phyloP scores from a whole-genome alignment of 2,797 vertebrate species.

The Neoniphon sammara region DNA sequence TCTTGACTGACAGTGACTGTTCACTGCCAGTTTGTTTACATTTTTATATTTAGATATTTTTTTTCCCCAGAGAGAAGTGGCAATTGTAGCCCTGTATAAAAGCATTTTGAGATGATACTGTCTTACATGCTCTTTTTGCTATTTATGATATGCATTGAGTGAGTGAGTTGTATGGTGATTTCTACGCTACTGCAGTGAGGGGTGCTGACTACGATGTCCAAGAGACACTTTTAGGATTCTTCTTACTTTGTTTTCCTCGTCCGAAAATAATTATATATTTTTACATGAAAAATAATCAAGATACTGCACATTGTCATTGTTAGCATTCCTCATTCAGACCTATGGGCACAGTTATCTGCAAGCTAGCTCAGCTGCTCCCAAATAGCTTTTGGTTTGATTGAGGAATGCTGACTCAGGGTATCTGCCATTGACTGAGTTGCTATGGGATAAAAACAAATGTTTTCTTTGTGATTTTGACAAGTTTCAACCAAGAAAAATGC shows the following conservation, averaged over 20 bases:
- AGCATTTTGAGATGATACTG: background rate
- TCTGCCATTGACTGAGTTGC: background rate
- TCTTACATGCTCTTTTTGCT: conserved; percentile 35
- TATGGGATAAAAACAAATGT: background rate
- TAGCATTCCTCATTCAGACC: background rate
- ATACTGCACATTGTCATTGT: background rate
- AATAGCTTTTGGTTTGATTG: background rate
- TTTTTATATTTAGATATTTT: conserved; percentile 48
- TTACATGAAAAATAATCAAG: background rate
- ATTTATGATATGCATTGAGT: conserved; percentile 30
- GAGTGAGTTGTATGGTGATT: background rate
- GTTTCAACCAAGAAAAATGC: background rate
- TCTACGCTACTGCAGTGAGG: background rate
- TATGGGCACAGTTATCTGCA: background rate
- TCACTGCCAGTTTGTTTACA: conserved; percentile 58
- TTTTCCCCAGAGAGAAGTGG: background rate
- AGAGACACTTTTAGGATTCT: background rate
- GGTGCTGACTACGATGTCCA: background rate
- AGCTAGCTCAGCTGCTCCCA: background rate
- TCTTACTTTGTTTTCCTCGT: background rate
- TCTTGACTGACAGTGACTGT: conserved; percentile 5
- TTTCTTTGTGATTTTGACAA: background rate
- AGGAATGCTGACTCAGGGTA: background rate
- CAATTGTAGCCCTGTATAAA: background rate
- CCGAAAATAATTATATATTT: conserved; percentile 3